These are phyloP conservation scores for Deroplatys truncata DNA, from an alignment of 2,888 invertebrate species.

Conservation along the genomic window DNA sequence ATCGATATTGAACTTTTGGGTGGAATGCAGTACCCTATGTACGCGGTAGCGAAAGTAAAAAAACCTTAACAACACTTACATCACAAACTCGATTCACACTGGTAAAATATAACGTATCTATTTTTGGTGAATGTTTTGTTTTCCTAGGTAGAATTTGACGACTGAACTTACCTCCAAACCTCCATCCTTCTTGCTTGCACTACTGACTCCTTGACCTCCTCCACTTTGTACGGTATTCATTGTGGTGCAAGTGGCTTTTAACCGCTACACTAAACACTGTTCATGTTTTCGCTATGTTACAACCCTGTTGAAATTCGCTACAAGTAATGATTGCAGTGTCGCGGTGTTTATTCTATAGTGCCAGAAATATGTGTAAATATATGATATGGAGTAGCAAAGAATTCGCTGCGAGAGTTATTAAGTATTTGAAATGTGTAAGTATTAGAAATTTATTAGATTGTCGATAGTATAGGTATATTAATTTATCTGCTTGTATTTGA, in stretches of 20 bases:
- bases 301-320: neutral
- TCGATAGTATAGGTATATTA: neutral
- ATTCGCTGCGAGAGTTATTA: too few relatives aligned
- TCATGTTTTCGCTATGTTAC: neutral
- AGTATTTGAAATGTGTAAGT: too few relatives aligned
- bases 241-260: neutral
- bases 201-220: neutral
- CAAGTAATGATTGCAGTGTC: neutral
- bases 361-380: too few relatives aligned
- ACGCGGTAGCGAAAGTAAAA: too few relatives aligned
- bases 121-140: too few relatives aligned
- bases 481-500: neutral
- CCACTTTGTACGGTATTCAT: conserved; percentile 12
- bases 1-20: too few relatives aligned
- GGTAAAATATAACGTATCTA: too few relatives aligned
- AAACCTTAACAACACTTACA: too few relatives aligned
- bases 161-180: neutral
- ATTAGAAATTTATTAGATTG: neutral
- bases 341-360: too few relatives aligned
- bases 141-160: too few relatives aligned
- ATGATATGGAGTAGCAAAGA: neutral
- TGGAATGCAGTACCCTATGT: too few relatives aligned
- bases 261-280: neutral
- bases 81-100: too few relatives aligned
- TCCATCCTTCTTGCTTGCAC: neutral